Percentiles rank a stretch among this genome's conserved stretches.
These are phyloP conservation scores for Oxyruncus cristatus DNA, from an alignment of 2,113 vertebrate species.

Conservation along the genomic window DNA sequence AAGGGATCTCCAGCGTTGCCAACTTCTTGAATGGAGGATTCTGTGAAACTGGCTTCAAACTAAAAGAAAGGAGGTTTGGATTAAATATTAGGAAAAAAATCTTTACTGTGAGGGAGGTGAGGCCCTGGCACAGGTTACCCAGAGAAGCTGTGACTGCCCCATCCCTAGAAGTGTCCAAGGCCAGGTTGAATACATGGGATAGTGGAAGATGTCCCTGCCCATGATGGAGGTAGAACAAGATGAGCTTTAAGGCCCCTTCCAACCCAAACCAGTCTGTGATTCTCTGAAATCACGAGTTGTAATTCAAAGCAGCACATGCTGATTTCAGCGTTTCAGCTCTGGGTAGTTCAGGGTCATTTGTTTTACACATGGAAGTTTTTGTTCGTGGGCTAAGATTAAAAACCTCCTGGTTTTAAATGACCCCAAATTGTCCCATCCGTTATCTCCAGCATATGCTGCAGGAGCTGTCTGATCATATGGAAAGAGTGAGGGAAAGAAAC, in stretches of 20 bases:
- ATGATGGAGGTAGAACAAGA: rapidly evolving
- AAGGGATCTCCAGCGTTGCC: neutral
- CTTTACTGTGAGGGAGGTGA: rapidly evolving
- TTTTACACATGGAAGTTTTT: neutral
- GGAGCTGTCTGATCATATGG: neutral
- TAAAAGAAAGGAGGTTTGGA: neutral
- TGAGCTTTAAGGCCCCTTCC: rapidly evolving
- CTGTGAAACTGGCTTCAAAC: neutral
- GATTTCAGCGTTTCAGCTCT: neutral
- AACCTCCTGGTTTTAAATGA: neutral
- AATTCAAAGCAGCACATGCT: neutral
- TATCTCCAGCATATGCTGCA: neutral
- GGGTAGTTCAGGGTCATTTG: neutral
- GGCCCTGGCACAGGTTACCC: neutral
- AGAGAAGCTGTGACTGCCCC: neutral
- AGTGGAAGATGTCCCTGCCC: neutral
- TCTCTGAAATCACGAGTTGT: neutral
- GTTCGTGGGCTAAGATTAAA: neutral
- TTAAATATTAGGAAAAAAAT: neutral
- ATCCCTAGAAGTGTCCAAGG: neutral
- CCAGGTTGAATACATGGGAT: neutral
- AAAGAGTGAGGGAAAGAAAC: neutral
- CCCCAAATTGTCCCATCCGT: neutral
- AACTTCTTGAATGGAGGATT: neutral
- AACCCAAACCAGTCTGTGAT: neutral